These are phyloP conservation scores for Nemurella pictetii DNA, from an alignment of 2,888 invertebrate species.

Conservation along the genomic window DNA sequence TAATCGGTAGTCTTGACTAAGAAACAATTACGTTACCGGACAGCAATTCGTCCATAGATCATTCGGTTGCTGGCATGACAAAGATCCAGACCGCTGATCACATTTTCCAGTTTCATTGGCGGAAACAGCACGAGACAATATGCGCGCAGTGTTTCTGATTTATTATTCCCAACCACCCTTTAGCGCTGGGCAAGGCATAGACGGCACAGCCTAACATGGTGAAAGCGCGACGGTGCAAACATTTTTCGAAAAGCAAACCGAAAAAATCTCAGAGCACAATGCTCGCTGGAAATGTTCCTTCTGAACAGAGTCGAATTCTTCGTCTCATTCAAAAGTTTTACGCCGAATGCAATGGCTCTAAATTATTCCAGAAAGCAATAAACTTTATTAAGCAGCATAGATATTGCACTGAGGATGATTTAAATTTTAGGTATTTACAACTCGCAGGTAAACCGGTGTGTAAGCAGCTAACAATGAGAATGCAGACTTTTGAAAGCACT, in stretches of 20 bases:
- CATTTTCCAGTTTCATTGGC: background rate
- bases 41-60: background rate
- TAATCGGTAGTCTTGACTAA: background rate
- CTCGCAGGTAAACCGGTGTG: background rate
- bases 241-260: background rate
- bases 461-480: background rate
- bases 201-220: background rate
- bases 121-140: background rate
- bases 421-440: background rate
- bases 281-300: background rate
- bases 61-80: background rate
- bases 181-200: background rate
- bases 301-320: background rate
- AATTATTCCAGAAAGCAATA: background rate
- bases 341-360: background rate
- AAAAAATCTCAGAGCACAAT: background rate
- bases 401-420: background rate
- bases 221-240: background rate
- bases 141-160: background rate
- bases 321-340: background rate
- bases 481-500: background rate
- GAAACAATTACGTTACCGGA: constrained; percentile 16
- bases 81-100: background rate
- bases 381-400: background rate
- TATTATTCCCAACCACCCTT: background rate